These are phyloP conservation scores for Cryptus armator DNA, from an alignment of 2,888 invertebrate genomes.

Conservation along the genomic window DNA sequence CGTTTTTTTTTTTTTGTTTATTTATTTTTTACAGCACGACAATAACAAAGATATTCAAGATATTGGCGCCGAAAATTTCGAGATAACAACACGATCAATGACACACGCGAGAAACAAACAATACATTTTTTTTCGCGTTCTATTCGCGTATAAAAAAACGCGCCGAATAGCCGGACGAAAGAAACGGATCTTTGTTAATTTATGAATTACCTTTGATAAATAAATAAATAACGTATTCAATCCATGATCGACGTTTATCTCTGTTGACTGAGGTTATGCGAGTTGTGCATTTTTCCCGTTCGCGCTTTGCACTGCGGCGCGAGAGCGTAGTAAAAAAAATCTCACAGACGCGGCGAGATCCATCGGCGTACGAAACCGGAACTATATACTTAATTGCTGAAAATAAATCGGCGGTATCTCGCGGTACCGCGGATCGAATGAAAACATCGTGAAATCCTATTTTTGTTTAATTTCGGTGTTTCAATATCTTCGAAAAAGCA, in stretches of 20 bases:
- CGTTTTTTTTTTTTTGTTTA: background rate
- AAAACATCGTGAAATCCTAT: too few relatives aligned
- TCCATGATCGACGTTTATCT: background rate
- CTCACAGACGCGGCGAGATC: too few relatives aligned
- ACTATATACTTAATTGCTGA: too few relatives aligned
- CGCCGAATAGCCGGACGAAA: too few relatives aligned
- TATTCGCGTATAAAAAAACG: background rate
- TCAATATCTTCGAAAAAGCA: too few relatives aligned
- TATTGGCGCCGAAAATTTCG: conserved; percentile 14
- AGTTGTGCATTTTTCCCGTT: background rate
- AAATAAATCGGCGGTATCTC: too few relatives aligned
- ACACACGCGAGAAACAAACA: conserved; percentile 7
- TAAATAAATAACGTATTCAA: background rate
- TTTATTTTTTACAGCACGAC: too few relatives aligned
- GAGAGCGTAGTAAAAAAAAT: background rate
- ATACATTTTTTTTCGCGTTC: background rate
- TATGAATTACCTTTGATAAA: background rate
- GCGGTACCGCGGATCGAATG: too few relatives aligned
- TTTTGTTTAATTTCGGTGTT: too few relatives aligned
- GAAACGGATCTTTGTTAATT: background rate
- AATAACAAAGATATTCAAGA: background rate
- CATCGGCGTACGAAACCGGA: too few relatives aligned
- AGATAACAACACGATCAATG: background rate
- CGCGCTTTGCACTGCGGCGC: background rate
- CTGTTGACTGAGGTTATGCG: background rate